Evolutionary conservation across 2,888 invertebrate genomes (phyloP), one percentile per base, ranked within the genome.

Genomic region (Elegia similella): DNA sequence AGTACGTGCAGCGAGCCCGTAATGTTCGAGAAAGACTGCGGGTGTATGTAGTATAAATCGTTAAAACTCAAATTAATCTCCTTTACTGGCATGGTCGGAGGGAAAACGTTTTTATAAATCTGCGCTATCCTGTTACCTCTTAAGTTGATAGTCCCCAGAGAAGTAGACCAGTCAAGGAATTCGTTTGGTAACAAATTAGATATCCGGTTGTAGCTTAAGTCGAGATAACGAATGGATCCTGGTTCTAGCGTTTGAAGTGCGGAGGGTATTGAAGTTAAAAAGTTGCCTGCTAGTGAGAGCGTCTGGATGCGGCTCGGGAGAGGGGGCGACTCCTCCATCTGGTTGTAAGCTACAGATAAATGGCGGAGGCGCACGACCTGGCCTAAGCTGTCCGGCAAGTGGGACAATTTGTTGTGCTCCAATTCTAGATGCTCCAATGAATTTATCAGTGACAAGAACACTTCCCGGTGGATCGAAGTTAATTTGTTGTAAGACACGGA

Each of bases 41-140:
- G 94, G 76, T 97, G 96, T 66, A 98, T 93, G 73, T 95, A 95
- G 69, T 95, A 94, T 63, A 98, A 93, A 74, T 96, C 95, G 84
- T 98, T 98, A 85, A 98, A 97, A 78, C 98, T 98, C 65, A 98
- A 89, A 86, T 96, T 97, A 64, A 98, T 93, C 85, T 98, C 98
- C 73, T 95, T 95, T 67, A 98, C 93, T 66, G 95, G 94, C 64
- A 94, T 94, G 55, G 96, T 93, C 43, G 95, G 94, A 59, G 93
- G 92, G 81, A 97, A 96, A 65, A 95, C 93, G 72, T 94, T 94
- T 64, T 94, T 92, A 74, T 94, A 94, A 67, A 95, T 89, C 80
- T 93, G 94, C 38, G 95, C 95, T 66, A 98, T 94, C 80, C 95
- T 94, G 81, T 98, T 98, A 86, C 97, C 97, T 63, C 96, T 93